Percentiles rank a stretch among this genome's conserved stretches.
phyloP scores from a whole-genome alignment of 2,797 vertebrate species.

The Characodon lateralis region DNA sequence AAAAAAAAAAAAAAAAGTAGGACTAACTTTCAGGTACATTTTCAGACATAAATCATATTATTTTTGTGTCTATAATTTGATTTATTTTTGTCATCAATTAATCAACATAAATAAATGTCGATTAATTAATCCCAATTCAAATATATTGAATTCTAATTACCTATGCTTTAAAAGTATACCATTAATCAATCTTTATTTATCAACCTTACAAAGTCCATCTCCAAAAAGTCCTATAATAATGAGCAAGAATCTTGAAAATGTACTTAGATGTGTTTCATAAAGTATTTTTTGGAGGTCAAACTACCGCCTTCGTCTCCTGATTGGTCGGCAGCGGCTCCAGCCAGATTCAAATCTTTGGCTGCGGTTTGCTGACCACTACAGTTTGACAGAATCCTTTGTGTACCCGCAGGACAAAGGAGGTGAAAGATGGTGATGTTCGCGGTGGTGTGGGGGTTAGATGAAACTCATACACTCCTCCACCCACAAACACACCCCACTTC shows the following conservation, averaged over 20 bases:
- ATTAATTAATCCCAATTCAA: background rate
- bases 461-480: constrained; percentile 53
- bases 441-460: constrained; percentile 60
- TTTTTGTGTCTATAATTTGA: too few species aligned
- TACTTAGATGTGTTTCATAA: background rate
- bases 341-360: constrained; percentile 41
- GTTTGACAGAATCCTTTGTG: constrained; percentile 76
- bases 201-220: background rate
- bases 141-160: background rate
- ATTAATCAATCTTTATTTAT: background rate
- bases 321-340: constrained; percentile 36
- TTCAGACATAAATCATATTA: background rate
- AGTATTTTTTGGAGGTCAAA: background rate
- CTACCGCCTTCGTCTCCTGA: constrained; percentile 5
- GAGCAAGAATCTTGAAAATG: background rate
- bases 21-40: background rate
- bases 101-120: background rate
- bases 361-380: constrained; percentile 63
- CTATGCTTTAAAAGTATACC: background rate
- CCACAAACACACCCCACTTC: constrained; percentile 46
- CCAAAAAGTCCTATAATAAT: background rate
- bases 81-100: background rate
- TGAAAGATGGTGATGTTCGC: constrained; percentile 63
- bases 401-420: constrained; percentile 70
- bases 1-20: background rate